phyloP scores from a whole-genome alignment of 2,797 vertebrate species.

The Selene dorsalis region DNA sequence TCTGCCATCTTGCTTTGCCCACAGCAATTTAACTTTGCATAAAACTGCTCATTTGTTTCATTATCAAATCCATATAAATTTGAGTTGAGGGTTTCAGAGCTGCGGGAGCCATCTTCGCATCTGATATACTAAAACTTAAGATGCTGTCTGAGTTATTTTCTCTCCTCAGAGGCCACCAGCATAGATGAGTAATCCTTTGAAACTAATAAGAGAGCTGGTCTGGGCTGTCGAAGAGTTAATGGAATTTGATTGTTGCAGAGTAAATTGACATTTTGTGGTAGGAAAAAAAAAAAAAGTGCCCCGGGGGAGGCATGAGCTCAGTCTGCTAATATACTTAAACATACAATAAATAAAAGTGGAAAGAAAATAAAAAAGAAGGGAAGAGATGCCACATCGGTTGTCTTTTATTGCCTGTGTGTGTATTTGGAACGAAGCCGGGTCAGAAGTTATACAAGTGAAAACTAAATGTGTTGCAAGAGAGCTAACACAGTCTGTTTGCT shows the following conservation, averaged over 20 bases:
- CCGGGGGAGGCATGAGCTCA: conserved; percentile 1
- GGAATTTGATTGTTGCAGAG: conserved; percentile 32
- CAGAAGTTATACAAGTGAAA: conserved; percentile 27
- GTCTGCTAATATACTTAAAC: conserved; percentile 18
- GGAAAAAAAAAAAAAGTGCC: conserved; percentile 14
- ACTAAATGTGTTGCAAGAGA: conserved; percentile 21
- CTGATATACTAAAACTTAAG: conserved; percentile 50
- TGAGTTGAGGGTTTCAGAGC: conserved; percentile 51
- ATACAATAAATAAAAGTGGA: conserved; percentile 33
- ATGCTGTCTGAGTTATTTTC: conserved; percentile 46
- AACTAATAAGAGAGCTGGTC: conserved; percentile 33
- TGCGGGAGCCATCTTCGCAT: conserved; percentile 38
- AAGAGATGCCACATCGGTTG: conserved; percentile 23
- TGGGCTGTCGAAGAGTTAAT: conserved; percentile 42
- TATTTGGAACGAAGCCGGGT: conserved; percentile 19
- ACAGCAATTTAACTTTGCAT: conserved; percentile 47
- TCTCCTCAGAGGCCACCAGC: conserved; percentile 56
- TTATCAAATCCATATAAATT: conserved; percentile 53
- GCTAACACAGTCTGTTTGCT: conserved; percentile 14
- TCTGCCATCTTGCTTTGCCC: conserved; percentile 51
- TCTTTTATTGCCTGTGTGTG: background rate
- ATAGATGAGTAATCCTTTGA: conserved; percentile 53
- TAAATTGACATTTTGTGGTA: conserved; percentile 32
- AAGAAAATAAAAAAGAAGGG: conserved; percentile 29
- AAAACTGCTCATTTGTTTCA: conserved; percentile 64